Evolutionary conservation across 2,797 vertebrate species (phyloP).

Genomic region (Thamnophis elegans): DNA sequence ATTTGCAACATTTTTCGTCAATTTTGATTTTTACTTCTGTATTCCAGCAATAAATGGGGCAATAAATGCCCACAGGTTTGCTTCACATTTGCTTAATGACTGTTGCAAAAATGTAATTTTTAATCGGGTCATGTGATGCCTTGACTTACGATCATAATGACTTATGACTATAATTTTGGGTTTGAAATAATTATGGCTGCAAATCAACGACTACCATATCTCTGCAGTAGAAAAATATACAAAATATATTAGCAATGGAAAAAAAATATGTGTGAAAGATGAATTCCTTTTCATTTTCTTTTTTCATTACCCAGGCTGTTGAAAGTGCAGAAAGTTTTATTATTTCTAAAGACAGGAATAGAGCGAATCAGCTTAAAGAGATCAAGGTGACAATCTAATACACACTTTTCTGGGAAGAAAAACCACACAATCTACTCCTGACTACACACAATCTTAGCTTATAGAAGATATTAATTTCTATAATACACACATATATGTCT

Average conservation of each 20-base stretch:
- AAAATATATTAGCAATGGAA: not conserved
- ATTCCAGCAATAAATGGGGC: not conserved
- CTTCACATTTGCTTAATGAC: not conserved
- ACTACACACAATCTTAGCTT: not conserved
- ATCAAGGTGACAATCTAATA: not conserved
- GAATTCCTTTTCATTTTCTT: not conserved
- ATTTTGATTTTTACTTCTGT: not conserved
- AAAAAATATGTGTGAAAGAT: not conserved
- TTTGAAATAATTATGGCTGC: not conserved
- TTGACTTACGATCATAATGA: not conserved
- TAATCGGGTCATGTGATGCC: not conserved
- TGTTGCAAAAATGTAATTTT: not conserved
- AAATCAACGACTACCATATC: not conserved
- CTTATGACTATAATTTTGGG: not conserved
- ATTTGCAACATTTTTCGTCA: not conserved
- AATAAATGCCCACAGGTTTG: not conserved
- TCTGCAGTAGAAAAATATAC: not conserved
- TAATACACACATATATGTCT: no score
- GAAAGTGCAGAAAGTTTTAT: not conserved
- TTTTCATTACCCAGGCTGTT: not conserved
- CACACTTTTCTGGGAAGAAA: not conserved
- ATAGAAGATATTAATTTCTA: not conserved
- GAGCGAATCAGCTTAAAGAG: not conserved
- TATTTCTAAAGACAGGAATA: not conserved
- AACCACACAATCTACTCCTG: not conserved